Evolutionary conservation across 2,888 invertebrate species (phyloP).

Genomic region (Hecatera dysodea): DNA sequence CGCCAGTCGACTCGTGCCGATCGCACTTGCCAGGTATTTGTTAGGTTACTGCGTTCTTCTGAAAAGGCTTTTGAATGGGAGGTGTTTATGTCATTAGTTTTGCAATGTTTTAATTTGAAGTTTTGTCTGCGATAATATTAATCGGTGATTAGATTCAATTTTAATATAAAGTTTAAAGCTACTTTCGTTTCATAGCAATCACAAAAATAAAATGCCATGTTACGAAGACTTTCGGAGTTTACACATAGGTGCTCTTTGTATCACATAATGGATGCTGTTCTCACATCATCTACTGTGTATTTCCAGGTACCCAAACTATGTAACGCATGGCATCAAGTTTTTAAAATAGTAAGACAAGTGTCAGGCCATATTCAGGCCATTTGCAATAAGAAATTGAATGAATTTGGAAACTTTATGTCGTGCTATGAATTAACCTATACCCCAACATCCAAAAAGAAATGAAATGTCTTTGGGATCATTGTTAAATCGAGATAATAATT

Average conservation of each 20-base stretch:
- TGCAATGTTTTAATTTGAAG: slow-evolving; percentile 47
- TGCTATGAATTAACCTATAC: slow-evolving; percentile 74
- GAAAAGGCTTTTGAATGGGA: slow-evolving; percentile 48
- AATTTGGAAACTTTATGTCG: slow-evolving; percentile 74
- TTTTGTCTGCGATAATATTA: slow-evolving; percentile 53
- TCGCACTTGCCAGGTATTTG: slow-evolving; percentile 86
- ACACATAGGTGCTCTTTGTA: slow-evolving; percentile 74
- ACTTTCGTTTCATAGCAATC: slow-evolving; percentile 68
- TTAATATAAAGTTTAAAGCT: slow-evolving; percentile 40
- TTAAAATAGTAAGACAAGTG: background rate
- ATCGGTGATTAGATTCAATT: slow-evolving; percentile 52
- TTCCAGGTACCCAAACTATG: slow-evolving; percentile 87
- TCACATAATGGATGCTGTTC: slow-evolving; percentile 80
- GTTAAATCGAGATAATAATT: slow-evolving; percentile 5
- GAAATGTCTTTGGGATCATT: slow-evolving; percentile 72
- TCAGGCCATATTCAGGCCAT: background rate
- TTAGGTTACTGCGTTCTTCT: slow-evolving; percentile 76
- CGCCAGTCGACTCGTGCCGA: slow-evolving; percentile 76
- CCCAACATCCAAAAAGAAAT: slow-evolving; percentile 76
- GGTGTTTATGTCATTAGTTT: slow-evolving; percentile 45
- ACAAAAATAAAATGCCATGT: slow-evolving; percentile 69
- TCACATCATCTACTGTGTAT: slow-evolving; percentile 86
- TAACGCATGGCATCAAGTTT: slow-evolving; percentile 81
- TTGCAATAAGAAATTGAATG: slow-evolving; percentile 22
- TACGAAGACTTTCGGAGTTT: slow-evolving; percentile 76